phyloP scores from a whole-genome alignment of 1,140 invertebrate species.

The Pemphigus obesinymphae region DNA sequence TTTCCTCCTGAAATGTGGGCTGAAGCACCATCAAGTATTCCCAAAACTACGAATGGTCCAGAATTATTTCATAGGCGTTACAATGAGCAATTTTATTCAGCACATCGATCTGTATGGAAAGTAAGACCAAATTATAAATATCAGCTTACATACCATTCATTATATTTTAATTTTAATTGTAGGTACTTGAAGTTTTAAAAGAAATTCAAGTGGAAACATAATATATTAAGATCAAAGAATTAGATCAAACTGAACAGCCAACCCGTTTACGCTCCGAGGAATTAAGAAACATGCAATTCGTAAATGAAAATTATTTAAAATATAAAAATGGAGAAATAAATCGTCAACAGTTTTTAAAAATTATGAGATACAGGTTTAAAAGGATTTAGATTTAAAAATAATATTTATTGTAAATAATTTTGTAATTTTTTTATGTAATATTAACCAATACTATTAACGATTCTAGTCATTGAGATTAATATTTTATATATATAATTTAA shows the following conservation, averaged over 20 bases:
- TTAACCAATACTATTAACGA: no score
- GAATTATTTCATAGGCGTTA: conserved; percentile 26
- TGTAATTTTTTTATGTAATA: no score
- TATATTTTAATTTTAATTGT: neutral
- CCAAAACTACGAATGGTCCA: conserved; percentile 4
- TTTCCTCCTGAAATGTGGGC: conserved; percentile 20
- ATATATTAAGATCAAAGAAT: neutral
- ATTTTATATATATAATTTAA: no score
- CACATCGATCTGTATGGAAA: conserved; percentile 7
- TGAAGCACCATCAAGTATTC: neutral
- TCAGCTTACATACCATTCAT: neutral
- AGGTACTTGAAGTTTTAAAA: neutral
- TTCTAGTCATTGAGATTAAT: no score
- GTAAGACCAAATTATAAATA: neutral
- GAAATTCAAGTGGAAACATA: neutral
- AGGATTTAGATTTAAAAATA: no score
- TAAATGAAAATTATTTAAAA: no score
- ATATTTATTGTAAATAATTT: no score
- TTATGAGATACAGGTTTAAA: no score
- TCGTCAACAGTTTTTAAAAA: no score
- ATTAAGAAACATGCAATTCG: no score
- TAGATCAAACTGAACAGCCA: no score
- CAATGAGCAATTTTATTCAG: conserved; percentile 2
- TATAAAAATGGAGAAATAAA: no score
- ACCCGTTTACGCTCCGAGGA: neutral